A percentile compares a stretch with the other conserved stretches of the same genome.
Conservation (phyloP, 1,140 invertebrate species). For the Rhizoglyphus robini region DNA sequence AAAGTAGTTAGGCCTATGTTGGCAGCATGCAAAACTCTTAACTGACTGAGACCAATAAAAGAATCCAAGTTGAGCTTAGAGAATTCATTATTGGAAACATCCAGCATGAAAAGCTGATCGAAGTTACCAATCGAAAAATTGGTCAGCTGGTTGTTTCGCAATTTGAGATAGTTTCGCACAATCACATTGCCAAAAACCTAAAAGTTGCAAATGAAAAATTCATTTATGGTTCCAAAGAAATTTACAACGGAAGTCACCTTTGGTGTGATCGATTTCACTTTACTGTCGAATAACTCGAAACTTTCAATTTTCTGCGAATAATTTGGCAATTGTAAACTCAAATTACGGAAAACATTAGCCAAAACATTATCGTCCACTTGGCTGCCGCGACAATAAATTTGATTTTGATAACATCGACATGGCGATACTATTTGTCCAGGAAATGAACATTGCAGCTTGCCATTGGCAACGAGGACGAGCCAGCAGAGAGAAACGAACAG, state of each 20-base stretch:
- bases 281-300: not conserved
- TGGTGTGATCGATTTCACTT: not conserved
- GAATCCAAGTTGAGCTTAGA: not conserved
- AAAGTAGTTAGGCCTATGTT: not conserved
- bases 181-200: not conserved
- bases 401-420: not conserved
- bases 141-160: constrained; percentile 3
- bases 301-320: not conserved
- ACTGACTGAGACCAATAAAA: not conserved
- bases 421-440: not conserved
- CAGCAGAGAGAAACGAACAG: too few relatives aligned
- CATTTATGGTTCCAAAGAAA: not conserved
- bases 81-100: not conserved
- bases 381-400: not conserved
- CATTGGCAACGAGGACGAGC: too few relatives aligned
- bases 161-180: not conserved
- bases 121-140: not conserved
- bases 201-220: not conserved
- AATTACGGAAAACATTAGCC: not conserved
- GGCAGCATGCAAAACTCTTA: not conserved
- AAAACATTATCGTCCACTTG: not conserved
- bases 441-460: not conserved
- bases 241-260: not conserved
- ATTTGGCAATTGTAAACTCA: not conserved
- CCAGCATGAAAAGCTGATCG: not conserved